Conservation (phyloP, 2,113 vertebrate species). For the Hymenochirus boettgeri region DNA sequence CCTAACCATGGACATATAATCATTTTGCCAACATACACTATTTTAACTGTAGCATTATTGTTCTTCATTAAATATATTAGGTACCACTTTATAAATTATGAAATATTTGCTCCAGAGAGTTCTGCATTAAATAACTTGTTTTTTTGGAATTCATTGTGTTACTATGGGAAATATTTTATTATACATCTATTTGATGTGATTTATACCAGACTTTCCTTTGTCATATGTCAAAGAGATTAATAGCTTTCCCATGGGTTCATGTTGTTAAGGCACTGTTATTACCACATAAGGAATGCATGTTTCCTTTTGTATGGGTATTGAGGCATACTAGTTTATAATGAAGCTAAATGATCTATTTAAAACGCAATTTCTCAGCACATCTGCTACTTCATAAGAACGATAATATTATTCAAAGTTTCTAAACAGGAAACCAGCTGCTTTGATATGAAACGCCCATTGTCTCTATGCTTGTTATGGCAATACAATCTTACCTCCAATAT, state of each 20-base stretch:
- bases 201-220: conserved; percentile 7
- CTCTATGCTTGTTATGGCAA: neutral
- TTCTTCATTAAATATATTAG: no score
- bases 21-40: no score
- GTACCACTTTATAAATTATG: no score
- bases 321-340: neutral
- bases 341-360: neutral
- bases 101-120: no score
- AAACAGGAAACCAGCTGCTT: neutral
- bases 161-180: conserved; percentile 2
- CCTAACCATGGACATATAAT: no score
- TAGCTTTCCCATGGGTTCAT: conserved; percentile 31
- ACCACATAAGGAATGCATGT: conserved; percentile 30
- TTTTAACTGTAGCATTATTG: no score
- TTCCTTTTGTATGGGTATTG: conserved; percentile 6
- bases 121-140: no score
- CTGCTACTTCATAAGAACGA: neutral
- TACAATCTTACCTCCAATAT: conserved; percentile 84
- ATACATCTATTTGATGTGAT: conserved; percentile 5
- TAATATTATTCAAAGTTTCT: neutral
- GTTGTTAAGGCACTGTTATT: conserved; percentile 5
- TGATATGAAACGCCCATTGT: neutral
- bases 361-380: neutral
- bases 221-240: conserved; percentile 15
- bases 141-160: neutral